phyloP scores from a whole-genome alignment of 2,888 invertebrate genomes.

The Coelopa pilipes region DNA sequence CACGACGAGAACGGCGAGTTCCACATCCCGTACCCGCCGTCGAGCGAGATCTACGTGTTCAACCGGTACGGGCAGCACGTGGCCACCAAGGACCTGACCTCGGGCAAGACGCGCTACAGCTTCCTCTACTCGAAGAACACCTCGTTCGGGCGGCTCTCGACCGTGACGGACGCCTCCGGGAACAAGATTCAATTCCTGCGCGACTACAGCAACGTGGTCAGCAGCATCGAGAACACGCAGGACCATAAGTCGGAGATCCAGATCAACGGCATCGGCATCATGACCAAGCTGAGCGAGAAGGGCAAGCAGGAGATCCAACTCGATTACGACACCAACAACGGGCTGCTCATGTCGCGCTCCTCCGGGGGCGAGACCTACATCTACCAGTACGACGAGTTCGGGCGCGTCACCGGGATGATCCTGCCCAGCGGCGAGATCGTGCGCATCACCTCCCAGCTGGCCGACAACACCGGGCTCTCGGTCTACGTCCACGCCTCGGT shows the following conservation, averaged over 20 bases:
- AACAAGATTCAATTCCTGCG: slow-evolving; percentile 91
- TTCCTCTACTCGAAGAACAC: slow-evolving; percentile 98
- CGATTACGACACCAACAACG: slow-evolving; percentile 90
- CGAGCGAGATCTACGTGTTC: slow-evolving; percentile 93
- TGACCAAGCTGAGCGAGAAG: slow-evolving; percentile 88
- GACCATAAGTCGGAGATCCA: slow-evolving; percentile 92
- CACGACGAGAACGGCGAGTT: slow-evolving; percentile 92
- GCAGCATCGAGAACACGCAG: slow-evolving; percentile 93
- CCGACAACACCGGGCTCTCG: slow-evolving; percentile 80
- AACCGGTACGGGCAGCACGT: slow-evolving; percentile 97
- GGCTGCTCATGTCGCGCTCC: slow-evolving; percentile 85
- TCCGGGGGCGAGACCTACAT: slow-evolving; percentile 88
- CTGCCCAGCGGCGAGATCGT: slow-evolving; percentile 92
- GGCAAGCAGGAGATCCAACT: slow-evolving; percentile 89
- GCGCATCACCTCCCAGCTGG: slow-evolving; percentile 80
- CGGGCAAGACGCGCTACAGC: slow-evolving; percentile 93
- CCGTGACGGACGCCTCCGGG: slow-evolving; percentile 93
- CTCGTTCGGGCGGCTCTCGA: slow-evolving; percentile 92
- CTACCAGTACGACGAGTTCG: slow-evolving; percentile 91
- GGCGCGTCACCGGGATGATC: slow-evolving; percentile 85
- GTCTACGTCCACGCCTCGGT: slow-evolving; percentile 76
- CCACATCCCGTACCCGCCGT: slow-evolving; percentile 91
- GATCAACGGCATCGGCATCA: slow-evolving; percentile 91
- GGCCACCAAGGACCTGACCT: slow-evolving; percentile 91
- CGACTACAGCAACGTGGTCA: slow-evolving; percentile 92